Percentiles rank a stretch among this genome's conserved stretches.
phyloP scores from a whole-genome alignment of 1,140 invertebrate species.

The Atta cephalotes region DNA sequence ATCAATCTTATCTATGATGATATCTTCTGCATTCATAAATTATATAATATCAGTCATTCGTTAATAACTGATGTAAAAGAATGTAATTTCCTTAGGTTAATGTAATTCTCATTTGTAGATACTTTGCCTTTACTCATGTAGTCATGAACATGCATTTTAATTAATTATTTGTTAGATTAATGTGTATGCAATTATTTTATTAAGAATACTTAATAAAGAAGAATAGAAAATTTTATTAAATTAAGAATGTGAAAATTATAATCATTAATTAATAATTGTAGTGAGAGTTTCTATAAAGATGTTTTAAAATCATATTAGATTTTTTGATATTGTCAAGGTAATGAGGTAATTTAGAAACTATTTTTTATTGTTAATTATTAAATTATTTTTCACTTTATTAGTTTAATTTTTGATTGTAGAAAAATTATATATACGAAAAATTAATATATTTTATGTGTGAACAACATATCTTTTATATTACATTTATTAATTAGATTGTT shows the following conservation, averaged over 20 bases:
- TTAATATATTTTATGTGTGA: neutral
- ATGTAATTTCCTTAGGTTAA: constrained; percentile 70
- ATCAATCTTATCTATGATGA: constrained; percentile 73
- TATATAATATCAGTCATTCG: constrained; percentile 75
- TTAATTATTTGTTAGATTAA: neutral
- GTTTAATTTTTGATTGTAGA: neutral
- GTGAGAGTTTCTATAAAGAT: neutral
- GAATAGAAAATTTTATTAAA: neutral
- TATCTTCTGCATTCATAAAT: constrained; percentile 62
- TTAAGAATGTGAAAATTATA: neutral
- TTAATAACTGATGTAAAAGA: constrained; percentile 56
- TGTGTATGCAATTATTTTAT: neutral
- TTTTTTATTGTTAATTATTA: neutral
- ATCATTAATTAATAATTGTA: neutral
- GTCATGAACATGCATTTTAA: neutral
- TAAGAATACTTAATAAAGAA: neutral
- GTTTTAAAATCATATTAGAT: neutral
- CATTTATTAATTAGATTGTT: neutral
- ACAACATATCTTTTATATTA: neutral
- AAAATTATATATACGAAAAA: neutral
- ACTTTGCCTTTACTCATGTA: neutral
- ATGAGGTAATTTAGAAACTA: neutral
- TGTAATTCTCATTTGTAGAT: constrained; percentile 2
- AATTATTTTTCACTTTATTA: constrained; percentile 4
- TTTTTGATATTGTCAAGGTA: neutral